Conservation (phyloP, 2,797 vertebrate species). For the Myotis pilosus region DNA sequence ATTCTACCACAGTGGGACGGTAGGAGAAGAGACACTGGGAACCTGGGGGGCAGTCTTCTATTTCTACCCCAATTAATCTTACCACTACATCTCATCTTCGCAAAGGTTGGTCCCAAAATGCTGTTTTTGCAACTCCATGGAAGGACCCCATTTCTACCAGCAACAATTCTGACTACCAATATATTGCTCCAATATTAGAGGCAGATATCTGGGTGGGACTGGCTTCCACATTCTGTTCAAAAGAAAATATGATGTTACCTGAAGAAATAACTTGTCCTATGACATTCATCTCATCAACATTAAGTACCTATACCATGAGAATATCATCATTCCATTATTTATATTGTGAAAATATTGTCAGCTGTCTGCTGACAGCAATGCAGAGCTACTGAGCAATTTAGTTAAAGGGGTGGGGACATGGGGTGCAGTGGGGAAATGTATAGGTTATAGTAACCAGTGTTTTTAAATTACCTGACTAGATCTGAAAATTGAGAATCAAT, state of each 20-base stretch:
- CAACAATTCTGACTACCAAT: background rate
- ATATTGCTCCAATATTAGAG: background rate
- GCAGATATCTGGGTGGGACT: background rate
- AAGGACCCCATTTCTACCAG: background rate
- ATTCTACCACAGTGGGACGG: background rate
- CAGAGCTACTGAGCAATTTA: constrained; percentile 1
- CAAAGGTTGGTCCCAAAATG: background rate
- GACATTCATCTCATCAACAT: background rate
- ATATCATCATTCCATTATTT: background rate
- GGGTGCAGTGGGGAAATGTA: background rate
- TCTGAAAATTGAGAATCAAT: constrained; percentile 33
- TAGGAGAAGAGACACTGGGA: background rate
- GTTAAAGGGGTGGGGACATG: background rate
- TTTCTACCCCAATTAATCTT: background rate
- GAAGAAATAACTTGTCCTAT: background rate
- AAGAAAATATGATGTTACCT: background rate
- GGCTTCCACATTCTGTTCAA: background rate
- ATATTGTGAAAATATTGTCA: constrained; percentile 26
- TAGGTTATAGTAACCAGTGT: background rate
- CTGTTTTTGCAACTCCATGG: background rate
- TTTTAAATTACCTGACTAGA: constrained; percentile 3
- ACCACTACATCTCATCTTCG: background rate
- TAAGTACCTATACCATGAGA: background rate
- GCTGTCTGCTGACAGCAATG: background rate
- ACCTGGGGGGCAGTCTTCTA: background rate